Percentiles rank a stretch among this genome's conserved stretches.
These are phyloP conservation scores for Amiota mariae DNA, from an alignment of 2,888 invertebrate species.

Conservation along the genomic window DNA sequence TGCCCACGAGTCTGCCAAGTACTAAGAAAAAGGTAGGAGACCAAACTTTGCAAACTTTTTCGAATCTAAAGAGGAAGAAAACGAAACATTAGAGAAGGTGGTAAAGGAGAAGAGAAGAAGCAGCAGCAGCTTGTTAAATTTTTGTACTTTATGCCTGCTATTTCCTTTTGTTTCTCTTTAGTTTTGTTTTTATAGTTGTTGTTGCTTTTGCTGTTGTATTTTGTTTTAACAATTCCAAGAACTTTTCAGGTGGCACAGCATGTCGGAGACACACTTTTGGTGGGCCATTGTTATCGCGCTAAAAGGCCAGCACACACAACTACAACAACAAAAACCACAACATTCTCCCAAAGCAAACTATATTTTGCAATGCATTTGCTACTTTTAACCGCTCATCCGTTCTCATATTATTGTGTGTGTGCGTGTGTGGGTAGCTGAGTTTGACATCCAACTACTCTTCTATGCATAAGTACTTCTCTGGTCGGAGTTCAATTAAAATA, in stretches of 20 bases:
- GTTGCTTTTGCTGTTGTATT: conserved; percentile 29
- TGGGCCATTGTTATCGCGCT: conserved; percentile 46
- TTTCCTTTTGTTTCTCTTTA: conserved; percentile 24
- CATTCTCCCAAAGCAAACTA: no score
- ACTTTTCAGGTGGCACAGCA: conserved; percentile 68
- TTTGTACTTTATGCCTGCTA: conserved; percentile 62
- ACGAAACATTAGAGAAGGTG: conserved; percentile 28
- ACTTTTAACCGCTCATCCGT: no score
- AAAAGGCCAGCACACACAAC: background rate
- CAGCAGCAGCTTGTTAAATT: conserved; percentile 59
- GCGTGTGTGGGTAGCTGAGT: no score
- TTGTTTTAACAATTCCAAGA: conserved; percentile 55
- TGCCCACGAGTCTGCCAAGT: conserved; percentile 67
- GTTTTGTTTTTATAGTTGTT: conserved; percentile 53
- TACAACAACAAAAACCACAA: no score
- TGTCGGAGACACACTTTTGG: conserved; percentile 63
- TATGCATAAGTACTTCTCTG: background rate
- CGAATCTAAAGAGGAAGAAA: conserved; percentile 15
- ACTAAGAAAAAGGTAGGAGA: conserved; percentile 44
- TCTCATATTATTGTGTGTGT: conserved; percentile 15
- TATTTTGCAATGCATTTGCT: no score
- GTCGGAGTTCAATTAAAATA: conserved; percentile 57
- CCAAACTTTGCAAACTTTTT: background rate
- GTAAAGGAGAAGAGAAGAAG: conserved; percentile 16
- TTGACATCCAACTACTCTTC: no score